Evolutionary conservation across 2,113 vertebrate species (phyloP).

Genomic region (Aldabrachelys gigantea): DNA sequence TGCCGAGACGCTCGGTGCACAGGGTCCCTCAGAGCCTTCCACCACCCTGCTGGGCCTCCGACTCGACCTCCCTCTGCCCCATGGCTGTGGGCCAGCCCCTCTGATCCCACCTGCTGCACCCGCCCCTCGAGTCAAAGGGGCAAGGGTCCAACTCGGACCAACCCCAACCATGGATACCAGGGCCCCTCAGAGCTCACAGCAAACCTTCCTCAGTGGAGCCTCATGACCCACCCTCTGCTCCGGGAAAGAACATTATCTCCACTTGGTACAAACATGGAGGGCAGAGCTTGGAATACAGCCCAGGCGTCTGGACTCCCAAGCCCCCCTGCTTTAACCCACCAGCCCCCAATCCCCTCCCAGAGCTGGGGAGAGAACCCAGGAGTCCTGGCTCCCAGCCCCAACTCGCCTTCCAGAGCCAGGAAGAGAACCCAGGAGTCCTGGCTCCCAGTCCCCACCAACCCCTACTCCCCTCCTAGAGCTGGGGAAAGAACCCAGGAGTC

Average conservation of each 20-base stretch:
- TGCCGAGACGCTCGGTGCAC: background rate
- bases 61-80: background rate
- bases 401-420: too few relatives aligned
- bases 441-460: too few relatives aligned
- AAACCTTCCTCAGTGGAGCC: background rate
- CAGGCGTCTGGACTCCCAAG: background rate
- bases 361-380: too few relatives aligned
- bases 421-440: too few relatives aligned
- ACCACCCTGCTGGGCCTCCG: background rate
- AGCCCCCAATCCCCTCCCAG: rapidly evolving
- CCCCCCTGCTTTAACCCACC: background rate
- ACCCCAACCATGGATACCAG: rapidly evolving
- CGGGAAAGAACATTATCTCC: background rate
- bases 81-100: background rate
- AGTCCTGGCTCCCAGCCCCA: too few relatives aligned
- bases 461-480: too few relatives aligned
- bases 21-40: background rate
- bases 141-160: background rate
- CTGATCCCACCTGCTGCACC: background rate
- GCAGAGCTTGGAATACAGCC: too few relatives aligned
- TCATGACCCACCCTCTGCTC: background rate
- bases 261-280: background rate
- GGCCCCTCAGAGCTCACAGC: background rate
- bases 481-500: too few relatives aligned
- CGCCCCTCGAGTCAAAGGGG: too few relatives aligned